Evolutionary conservation across 2,113 vertebrate species (phyloP).

Genomic region (Xiphophorus maculatus): DNA sequence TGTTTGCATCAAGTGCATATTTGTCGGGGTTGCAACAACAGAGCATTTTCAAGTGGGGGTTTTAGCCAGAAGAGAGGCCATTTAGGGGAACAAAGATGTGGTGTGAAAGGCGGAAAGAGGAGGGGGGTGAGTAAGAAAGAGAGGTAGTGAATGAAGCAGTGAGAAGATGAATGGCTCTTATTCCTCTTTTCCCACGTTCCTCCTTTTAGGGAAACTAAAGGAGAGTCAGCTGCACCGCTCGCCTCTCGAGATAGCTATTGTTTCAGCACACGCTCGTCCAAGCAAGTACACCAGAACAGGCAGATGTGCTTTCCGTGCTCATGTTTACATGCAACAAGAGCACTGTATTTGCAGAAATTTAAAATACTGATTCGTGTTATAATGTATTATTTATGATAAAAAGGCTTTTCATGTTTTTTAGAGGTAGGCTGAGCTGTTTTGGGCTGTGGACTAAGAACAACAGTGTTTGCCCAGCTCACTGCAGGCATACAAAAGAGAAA

Average conservation of each 20-base stretch:
- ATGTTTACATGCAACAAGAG: constrained; percentile 22
- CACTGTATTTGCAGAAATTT: constrained; percentile 31
- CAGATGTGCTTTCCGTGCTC: constrained; percentile 10
- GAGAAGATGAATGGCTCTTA: constrained; percentile 81
- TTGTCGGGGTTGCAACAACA: constrained; percentile 61
- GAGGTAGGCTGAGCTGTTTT: constrained; percentile 14
- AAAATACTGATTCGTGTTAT: not conserved
- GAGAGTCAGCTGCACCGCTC: constrained; percentile 72
- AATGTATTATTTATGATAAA: constrained; percentile 23
- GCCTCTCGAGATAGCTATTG: constrained; percentile 72
- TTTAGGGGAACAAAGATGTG: constrained; percentile 77
- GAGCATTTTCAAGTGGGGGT: constrained; percentile 64
- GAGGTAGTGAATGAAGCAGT: constrained; percentile 65
- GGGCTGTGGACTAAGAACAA: constrained; percentile 34
- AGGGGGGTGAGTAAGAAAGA: constrained; percentile 55
- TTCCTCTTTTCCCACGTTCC: constrained; percentile 82
- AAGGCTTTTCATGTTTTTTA: constrained; percentile 10
- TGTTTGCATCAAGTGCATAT: constrained; percentile 59
- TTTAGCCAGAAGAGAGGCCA: constrained; percentile 76
- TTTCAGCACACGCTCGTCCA: constrained; percentile 62
- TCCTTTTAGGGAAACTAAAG: constrained; percentile 73
- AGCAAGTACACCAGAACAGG: constrained; percentile 47
- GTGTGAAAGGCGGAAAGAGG: constrained; percentile 63
- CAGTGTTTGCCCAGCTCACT: constrained; percentile 21
- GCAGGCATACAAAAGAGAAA: constrained; percentile 30